Base-by-base conservation (phyloP, 2,797 vertebrate species). In the Molossus alvarezi region DNA sequence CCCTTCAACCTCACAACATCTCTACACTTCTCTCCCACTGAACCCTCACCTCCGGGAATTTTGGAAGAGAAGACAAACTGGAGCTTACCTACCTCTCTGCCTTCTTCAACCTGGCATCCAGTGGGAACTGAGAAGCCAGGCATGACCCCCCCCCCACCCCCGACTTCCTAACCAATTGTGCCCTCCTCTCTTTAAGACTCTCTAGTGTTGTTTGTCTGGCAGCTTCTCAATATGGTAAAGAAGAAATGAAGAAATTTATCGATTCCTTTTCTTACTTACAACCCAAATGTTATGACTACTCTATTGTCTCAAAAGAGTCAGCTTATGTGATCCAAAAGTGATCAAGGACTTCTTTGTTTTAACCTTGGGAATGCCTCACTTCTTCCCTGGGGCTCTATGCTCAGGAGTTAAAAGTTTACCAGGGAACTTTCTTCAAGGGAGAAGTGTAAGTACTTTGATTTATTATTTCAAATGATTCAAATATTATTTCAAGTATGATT, bases 281-380 rank as follows among this genome's bases (percentile, higher is more conserved):
- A 69, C 37, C 14, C 37, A 90, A 75, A 94, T 92, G 79, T 95
- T 94, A 81, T 81, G 86, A 88, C 88, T 88, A 73, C 81, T 97
- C 48, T 94, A 60, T 88, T 96, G 79, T 95, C 90, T 96, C 64
- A 53, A 60, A 93, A 92, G 75, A 77, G 67, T 51, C 55, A 48
- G 73, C 9, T 69, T 96, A 79, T 75, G 77, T 82, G 57, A 85
- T 90, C 92, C 69, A 65, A 65, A 91, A 45, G 29, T 41, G 77
- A 95, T 96, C 92, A 93, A 71, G 57, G 55, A 21, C 23, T 80
- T 60, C 85, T 96, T 90, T 96, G 95, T 95, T 95, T 91, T 84
- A 72, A 88, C 29, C 77, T 91, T 81, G 27, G 95, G 82, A 95
- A 92, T 65, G 25, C 55, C 64, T 48, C 67, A 77, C 53, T 75